These are phyloP conservation scores for Pipra filicauda DNA, from an alignment of 2,113 vertebrate genomes.

Conservation along the genomic window DNA sequence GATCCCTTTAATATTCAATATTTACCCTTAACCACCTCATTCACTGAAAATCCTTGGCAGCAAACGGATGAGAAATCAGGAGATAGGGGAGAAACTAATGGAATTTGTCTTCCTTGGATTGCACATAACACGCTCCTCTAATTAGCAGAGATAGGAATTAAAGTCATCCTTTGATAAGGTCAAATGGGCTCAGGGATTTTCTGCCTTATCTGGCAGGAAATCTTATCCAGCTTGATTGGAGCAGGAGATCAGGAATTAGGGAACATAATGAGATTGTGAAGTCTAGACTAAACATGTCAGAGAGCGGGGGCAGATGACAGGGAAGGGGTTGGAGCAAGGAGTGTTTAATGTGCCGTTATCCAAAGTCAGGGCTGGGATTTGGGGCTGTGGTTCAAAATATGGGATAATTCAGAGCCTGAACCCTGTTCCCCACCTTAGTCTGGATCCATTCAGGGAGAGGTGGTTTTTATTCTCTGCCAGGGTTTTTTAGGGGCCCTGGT, in stretches of 20 bases:
- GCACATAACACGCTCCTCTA: background rate
- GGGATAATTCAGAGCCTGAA: background rate
- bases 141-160: background rate
- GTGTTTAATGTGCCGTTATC: rapidly evolving
- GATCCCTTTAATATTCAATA: background rate
- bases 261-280: background rate
- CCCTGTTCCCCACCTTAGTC: background rate
- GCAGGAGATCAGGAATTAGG: background rate
- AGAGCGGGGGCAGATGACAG: background rate
- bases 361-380: background rate
- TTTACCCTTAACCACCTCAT: background rate
- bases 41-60: background rate
- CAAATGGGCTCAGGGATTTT: background rate
- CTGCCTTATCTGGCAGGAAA: background rate
- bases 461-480: rapidly evolving
- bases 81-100: background rate
- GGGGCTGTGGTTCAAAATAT: background rate
- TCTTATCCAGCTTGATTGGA: background rate
- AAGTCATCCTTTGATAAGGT: background rate
- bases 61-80: background rate
- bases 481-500: background rate
- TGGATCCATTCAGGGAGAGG: background rate
- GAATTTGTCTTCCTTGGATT: background rate
- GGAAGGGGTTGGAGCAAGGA: background rate
- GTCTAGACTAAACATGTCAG: constrained; percentile 1